Evolutionary conservation across 2,888 invertebrate species (phyloP).

Genomic region (Drosophila subsilvestris): DNA sequence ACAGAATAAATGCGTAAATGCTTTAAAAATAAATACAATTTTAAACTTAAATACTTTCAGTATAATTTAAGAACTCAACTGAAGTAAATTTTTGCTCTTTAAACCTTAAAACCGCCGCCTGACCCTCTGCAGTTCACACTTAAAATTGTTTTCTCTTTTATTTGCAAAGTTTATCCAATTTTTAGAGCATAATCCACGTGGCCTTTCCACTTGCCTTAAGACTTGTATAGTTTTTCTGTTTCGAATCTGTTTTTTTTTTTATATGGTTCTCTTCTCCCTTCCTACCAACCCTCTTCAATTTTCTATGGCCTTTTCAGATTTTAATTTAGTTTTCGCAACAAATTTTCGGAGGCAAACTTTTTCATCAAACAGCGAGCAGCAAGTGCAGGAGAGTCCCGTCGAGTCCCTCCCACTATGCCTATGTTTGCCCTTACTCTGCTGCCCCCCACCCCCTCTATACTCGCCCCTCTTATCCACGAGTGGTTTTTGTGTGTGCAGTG

Average conservation of each 20-base stretch:
- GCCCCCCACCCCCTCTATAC: neutral
- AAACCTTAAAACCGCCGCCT: conserved; percentile 12
- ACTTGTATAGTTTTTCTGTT: conserved; percentile 35
- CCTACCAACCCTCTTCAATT: neutral
- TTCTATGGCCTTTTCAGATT: conserved; percentile 61
- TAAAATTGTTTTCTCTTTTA: neutral
- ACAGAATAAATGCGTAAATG: neutral
- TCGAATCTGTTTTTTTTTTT: neutral
- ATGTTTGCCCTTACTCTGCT: neutral
- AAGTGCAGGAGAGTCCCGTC: neutral
- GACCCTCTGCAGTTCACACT: neutral
- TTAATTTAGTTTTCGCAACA: conserved; percentile 75
- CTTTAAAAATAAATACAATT: neutral
- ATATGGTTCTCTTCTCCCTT: conserved; percentile 13
- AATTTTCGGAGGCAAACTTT: conserved; percentile 70
- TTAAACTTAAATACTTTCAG: neutral
- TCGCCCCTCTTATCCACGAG: conserved; percentile 15
- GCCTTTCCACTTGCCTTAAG: conserved; percentile 25
- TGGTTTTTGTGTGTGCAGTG: conserved; percentile 36
- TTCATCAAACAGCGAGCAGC: conserved; percentile 57
- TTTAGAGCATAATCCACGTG: conserved; percentile 49
- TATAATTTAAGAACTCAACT: neutral
- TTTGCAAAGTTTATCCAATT: conserved; percentile 15
- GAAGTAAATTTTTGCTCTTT: neutral
- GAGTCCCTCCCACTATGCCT: neutral